phyloP scores from a whole-genome alignment of 2,888 invertebrate genomes.

The Poecilobothrus nobilitatus region DNA sequence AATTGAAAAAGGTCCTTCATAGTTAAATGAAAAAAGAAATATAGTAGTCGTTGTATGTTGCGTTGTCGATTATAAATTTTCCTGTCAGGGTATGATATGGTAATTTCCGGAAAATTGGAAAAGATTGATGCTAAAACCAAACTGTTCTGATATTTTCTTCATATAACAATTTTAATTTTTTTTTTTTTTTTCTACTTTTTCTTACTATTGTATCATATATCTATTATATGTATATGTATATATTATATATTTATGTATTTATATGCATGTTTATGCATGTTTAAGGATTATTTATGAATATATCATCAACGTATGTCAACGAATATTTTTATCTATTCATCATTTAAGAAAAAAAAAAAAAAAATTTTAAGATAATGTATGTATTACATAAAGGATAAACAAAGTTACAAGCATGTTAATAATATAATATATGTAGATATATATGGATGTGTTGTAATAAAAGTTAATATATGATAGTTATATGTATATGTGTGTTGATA shows the following conservation, averaged over 20 bases:
- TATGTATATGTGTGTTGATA: neutral
- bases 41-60: neutral
- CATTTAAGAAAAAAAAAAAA: neutral
- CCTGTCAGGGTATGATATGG: neutral
- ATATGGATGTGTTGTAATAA: neutral
- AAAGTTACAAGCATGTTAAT: neutral
- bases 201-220: neutral
- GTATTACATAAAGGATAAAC: neutral
- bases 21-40: neutral
- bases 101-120: constrained; percentile 4
- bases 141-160: neutral
- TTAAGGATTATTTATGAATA: neutral
- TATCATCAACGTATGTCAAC: constrained; percentile 3
- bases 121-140: constrained; percentile 6
- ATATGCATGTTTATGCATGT: neutral
- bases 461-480: too few species aligned
- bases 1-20: neutral
- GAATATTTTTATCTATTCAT: constrained; percentile 6
- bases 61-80: constrained; percentile 3
- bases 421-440: neutral
- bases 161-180: too few species aligned
- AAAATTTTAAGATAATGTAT: too few species aligned
- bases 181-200: too few species aligned
- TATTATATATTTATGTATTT: neutral
- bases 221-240: neutral